phyloP scores from a whole-genome alignment of 2,888 invertebrate genomes.

The Tricholauxania praeusta region DNA sequence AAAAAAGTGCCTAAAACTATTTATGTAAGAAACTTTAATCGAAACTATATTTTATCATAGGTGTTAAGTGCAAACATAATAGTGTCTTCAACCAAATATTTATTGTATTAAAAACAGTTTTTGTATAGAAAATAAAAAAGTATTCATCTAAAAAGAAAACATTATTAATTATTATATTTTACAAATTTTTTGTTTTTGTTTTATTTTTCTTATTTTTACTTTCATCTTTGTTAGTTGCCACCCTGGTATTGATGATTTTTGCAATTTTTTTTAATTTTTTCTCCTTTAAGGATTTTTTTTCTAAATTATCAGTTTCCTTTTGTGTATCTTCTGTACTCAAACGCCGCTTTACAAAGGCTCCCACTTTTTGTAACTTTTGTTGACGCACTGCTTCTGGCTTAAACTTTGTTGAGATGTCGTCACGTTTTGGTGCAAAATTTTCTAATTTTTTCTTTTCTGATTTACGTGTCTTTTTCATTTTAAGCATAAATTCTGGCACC shows the following conservation, averaged over 20 bases:
- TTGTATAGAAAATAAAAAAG: conserved; percentile 2
- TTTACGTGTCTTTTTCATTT: conserved; percentile 77
- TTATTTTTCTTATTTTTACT: conserved; percentile 18
- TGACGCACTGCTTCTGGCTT: conserved; percentile 52
- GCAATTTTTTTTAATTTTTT: conserved; percentile 44
- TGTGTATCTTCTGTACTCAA: conserved; percentile 36
- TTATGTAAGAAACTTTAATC: conserved; percentile 35
- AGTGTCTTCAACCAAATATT: not conserved
- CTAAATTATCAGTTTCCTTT: conserved; percentile 9
- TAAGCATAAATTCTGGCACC: conserved; percentile 92
- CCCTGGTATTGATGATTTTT: conserved; percentile 30
- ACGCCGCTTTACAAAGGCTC: conserved; percentile 44
- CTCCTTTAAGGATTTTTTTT: not conserved
- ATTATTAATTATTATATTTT: conserved; percentile 11
- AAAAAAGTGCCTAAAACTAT: conserved; percentile 24
- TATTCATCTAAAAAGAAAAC: not conserved
- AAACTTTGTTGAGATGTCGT: conserved; percentile 74
- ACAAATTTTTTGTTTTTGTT: conserved; percentile 11
- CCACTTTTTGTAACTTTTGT: conserved; percentile 54
- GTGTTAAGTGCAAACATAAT: not conserved
- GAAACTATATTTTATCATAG: conserved; percentile 5
- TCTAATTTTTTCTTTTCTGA: conserved; percentile 69
- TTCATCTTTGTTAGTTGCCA: conserved; percentile 2
- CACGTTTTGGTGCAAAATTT: conserved; percentile 74
- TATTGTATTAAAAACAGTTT: not conserved